A percentile compares a stretch with the other conserved stretches of the same genome.
phyloP scores from a whole-genome alignment of 1,140 invertebrate species.

The Drosophila tsacasi region DNA sequence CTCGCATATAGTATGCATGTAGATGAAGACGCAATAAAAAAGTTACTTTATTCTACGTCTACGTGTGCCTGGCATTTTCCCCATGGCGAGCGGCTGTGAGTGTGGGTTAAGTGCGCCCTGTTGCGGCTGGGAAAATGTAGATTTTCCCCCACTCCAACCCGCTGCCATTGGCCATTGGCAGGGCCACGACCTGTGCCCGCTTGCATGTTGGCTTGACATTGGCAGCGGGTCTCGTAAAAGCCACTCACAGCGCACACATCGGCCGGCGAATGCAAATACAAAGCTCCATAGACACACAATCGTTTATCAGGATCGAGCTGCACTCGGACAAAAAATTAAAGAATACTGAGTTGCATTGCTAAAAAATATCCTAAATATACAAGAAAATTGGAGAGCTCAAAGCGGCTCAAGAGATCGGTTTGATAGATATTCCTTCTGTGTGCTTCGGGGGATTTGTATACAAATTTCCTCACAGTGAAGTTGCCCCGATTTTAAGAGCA shows the following conservation, averaged over 20 bases:
- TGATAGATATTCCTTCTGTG: not conserved
- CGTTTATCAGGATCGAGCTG: constrained; percentile 64
- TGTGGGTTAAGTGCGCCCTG: constrained; percentile 72
- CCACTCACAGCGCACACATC: constrained; percentile 49
- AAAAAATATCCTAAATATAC: not conserved
- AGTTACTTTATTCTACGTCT: constrained; percentile 77
- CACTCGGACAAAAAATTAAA: constrained; percentile 1
- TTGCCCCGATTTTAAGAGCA: constrained; percentile 1
- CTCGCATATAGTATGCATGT: constrained; percentile 52
- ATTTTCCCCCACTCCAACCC: constrained; percentile 50
- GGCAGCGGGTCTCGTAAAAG: constrained; percentile 71
- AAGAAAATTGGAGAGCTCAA: too few species aligned
- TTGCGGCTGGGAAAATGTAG: constrained; percentile 77
- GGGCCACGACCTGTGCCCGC: constrained; percentile 22
- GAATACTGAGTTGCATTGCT: not conserved
- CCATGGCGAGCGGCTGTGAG: constrained; percentile 3
- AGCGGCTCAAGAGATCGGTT: too few species aligned
- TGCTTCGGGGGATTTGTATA: not conserved
- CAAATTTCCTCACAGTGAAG: constrained; percentile 1
- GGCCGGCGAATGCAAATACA: constrained; percentile 68
- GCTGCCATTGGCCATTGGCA: constrained; percentile 24
- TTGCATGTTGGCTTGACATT: constrained; percentile 73
- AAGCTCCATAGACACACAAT: constrained; percentile 69
- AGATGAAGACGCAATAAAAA: constrained; percentile 81
- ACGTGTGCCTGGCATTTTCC: constrained; percentile 56